Evolutionary conservation across 2,113 vertebrate genomes (phyloP).

Genomic region (Platycercus adscitus): DNA sequence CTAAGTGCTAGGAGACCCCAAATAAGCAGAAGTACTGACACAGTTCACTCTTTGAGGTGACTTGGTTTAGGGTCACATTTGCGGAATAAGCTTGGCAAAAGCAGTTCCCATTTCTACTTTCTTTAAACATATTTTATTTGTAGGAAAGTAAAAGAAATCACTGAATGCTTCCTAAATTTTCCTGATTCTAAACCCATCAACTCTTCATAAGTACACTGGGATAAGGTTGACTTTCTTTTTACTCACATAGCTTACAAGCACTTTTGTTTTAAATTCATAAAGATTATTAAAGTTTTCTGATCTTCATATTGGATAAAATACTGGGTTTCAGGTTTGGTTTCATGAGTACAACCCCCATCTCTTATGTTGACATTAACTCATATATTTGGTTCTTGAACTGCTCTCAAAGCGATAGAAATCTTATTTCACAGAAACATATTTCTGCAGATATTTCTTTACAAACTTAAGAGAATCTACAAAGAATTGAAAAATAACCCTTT

Average conservation of each 20-base stretch:
- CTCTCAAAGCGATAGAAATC: background rate
- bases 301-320: background rate
- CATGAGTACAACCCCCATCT: background rate
- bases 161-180: background rate
- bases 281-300: background rate
- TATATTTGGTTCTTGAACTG: background rate
- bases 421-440: background rate
- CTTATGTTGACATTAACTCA: background rate
- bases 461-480: background rate
- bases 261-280: background rate
- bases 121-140: background rate
- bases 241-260: background rate
- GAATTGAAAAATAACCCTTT: background rate
- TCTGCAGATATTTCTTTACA: background rate
- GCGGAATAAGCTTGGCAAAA: background rate
- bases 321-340: background rate
- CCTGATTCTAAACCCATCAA: background rate
- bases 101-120: background rate
- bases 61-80: background rate
- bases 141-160: background rate
- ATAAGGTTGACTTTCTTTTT: background rate
- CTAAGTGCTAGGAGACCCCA: background rate
- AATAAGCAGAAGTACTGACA: background rate
- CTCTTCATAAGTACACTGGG: background rate
- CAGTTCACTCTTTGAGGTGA: background rate